Conservation (phyloP, 2,888 invertebrate species). For the Isotomurus palustris region DNA sequence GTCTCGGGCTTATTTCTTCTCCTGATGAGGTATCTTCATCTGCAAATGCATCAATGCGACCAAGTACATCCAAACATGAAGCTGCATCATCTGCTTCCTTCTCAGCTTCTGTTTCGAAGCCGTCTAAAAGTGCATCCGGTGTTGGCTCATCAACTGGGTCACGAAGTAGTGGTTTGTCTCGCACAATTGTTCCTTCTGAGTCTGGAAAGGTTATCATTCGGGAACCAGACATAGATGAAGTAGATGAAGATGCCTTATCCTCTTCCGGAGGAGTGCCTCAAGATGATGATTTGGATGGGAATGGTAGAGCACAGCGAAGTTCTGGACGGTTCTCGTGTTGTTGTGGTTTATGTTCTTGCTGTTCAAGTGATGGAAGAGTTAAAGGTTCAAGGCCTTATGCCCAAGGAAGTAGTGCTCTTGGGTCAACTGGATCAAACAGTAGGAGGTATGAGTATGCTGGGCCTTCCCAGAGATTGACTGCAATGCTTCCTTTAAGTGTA, state of each 20-base stretch:
- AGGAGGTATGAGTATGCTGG: constrained; percentile 20
- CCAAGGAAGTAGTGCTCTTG: constrained; percentile 1
- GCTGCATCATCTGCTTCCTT: too few species aligned
- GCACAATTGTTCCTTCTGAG: not conserved
- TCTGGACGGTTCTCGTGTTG: constrained; percentile 7
- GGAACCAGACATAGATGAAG: constrained; percentile 8
- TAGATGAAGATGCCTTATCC: not conserved
- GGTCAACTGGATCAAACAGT: not conserved
- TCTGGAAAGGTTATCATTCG: constrained; percentile 1
- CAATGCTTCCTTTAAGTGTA: constrained; percentile 38
- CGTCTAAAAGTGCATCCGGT: too few species aligned
- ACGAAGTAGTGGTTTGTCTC: not conserved
- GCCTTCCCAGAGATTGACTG: constrained; percentile 32
- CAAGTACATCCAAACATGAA: not conserved
- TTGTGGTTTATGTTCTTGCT: constrained; percentile 6
- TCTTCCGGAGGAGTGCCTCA: not conserved
- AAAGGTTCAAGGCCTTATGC: constrained; percentile 7
- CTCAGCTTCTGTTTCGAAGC: not conserved
- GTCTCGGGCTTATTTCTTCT: too few species aligned
- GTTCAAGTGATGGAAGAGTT: not conserved
- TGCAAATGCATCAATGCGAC: too few species aligned
- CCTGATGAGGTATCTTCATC: too few species aligned
- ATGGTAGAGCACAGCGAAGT: not conserved
- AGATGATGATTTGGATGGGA: constrained; percentile 1
- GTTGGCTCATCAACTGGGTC: not conserved